Evolutionary conservation across 2,113 vertebrate genomes (phyloP), one percentile per base, ranked within the genome.

Genomic region (Jacana jacana): DNA sequence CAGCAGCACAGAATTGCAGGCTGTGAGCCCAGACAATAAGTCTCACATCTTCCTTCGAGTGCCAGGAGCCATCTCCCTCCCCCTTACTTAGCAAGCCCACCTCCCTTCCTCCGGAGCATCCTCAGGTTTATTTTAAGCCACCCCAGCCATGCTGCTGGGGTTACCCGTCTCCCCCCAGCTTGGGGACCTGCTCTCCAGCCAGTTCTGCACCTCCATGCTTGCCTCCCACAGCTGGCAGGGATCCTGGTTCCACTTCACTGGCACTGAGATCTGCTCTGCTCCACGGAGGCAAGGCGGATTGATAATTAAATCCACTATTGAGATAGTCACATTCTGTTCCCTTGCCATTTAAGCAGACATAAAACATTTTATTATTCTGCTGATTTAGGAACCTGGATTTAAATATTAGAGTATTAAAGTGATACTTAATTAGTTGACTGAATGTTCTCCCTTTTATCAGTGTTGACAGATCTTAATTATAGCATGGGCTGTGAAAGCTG

Each of bases 391-490:
- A 97, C 96, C 97, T 91, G 91, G 96, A 97, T 97, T 96, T 98
- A 97, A 98, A 97, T 97, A 97, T 97, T 97, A 96, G 97, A 97
- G 97, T 97, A 97, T 97, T 97, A 97, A 97, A 97, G 96, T 33
- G 39, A 96, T 96, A 96, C 97, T 96, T 98, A 98, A 98, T 97
- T 97, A 97, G 98, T 98, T 96, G 91, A 97, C 97, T 97, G 97
- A 97, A 97, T 95, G 95, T 97, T 97, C 96, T 97, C 88, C 94
- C 96, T 97, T 97, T 98, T 97, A 98, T 98, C 97, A 96, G 95
- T 96, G 95, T 97, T 97, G 97, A 98, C 97, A 97, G 97, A 97
- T 98, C 96, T 96, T 97, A 98, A 97, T 98, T 97, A 98, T 97
- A 97, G 96, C 93, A 91, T 33, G 84, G 91, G 90, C 92, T 97